A percentile compares a stretch with the other conserved stretches of the same genome.
These are phyloP conservation scores for Dorcus hopei DNA, from an alignment of 2,888 invertebrate genomes.

Conservation along the genomic window DNA sequence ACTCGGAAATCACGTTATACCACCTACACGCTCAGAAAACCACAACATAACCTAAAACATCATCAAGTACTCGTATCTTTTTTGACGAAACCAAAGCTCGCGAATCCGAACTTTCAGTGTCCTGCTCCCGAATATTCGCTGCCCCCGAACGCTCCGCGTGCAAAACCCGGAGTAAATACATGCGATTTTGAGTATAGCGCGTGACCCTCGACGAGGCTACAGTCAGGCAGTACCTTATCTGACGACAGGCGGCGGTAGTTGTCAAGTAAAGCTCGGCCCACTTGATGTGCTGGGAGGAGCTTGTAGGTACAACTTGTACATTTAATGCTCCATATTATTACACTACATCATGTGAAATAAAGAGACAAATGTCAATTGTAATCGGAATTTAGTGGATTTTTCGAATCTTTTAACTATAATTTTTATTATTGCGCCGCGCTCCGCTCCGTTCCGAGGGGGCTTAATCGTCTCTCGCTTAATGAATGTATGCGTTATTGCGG, in stretches of 20 bases:
- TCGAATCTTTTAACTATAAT: neutral
- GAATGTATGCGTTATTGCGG: neutral
- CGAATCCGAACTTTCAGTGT: no score
- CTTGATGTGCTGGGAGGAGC: slow-evolving; percentile 42
- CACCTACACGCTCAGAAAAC: neutral
- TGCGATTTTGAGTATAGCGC: neutral
- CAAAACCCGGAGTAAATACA: neutral
- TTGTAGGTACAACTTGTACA: slow-evolving; percentile 37
- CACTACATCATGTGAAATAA: slow-evolving; percentile 36
- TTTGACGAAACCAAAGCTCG: no score
- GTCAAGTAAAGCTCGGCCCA: slow-evolving; percentile 41
- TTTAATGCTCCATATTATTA: slow-evolving; percentile 40
- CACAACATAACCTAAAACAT: slow-evolving; percentile 32
- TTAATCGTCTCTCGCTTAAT: neutral
- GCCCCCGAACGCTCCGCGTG: neutral
- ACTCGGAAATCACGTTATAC: neutral
- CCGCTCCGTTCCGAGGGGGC: neutral
- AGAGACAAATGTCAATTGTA: slow-evolving; percentile 33
- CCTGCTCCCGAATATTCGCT: no score
- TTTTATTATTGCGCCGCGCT: neutral
- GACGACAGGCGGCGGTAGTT: slow-evolving; percentile 43
- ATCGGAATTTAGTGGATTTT: slow-evolving; percentile 26
- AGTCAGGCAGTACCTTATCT: slow-evolving; percentile 26
- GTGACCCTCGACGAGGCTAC: slow-evolving; percentile 35
- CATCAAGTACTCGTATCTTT: slow-evolving; percentile 31